Base-by-base conservation (phyloP, 1,140 invertebrate genomes). In the Halyomorpha halys region DNA sequence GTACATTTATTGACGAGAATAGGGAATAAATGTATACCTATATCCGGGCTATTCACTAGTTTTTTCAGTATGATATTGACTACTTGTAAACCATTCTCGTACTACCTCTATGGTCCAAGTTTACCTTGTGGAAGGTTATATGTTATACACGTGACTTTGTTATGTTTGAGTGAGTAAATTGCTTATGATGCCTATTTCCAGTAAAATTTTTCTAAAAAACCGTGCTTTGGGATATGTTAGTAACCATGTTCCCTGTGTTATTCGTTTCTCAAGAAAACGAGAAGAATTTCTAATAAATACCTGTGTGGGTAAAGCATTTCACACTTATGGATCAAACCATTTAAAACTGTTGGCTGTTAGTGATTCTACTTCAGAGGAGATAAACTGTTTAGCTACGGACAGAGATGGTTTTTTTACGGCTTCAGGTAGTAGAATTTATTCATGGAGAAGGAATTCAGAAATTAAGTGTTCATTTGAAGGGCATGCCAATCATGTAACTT, bases 141-240 rank as follows among this genome's bases (percentile, higher is more conserved):
- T 6, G 6, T 11, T 39, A 13, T 2, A 39, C 34, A 39, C 34
- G 34, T 39, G 34, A 39, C 8, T 39, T 39, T 39, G 34, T 39
- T 39, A 39, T 39, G 27, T 30, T 30, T 30, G 34, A 39, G 34
- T 8, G 1, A 1, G 34, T 39, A 39, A 2, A 6, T 6, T 39
- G 34, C 11, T 39, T 39, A 39, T 13, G 34, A 67, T 67, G 66
- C 19, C 66, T 30, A 9, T 34, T 13, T 66, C 68, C 0, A 91
- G 89, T 75, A 83, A 83, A 77, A 87, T 96, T 76, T 97, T 94
- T 75, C 72, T 80, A 8, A 84, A 84, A 8, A 89, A 87, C 73
- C 81, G 91, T 66, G 87, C 90, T 25, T 76, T 97, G 69, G 94
- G 94, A 70, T 91, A 90, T 79, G 90, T 96, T n/a, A 92, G 89